phyloP scores from a whole-genome alignment of 2,797 vertebrate genomes.

The Coregonus ussuriensis region DNA sequence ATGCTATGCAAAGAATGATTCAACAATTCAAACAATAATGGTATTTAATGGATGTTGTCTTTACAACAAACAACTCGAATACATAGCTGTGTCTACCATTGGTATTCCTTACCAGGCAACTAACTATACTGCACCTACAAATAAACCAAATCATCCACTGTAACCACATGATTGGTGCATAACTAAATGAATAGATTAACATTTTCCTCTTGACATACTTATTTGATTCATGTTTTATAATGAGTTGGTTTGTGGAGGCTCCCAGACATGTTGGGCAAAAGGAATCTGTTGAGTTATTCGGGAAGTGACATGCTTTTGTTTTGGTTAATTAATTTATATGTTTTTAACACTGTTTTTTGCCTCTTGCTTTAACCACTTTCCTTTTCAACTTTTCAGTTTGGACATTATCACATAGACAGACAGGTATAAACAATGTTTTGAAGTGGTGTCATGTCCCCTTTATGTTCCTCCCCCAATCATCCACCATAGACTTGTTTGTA shows the following conservation, averaged over 20 bases:
- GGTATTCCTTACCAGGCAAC: background rate
- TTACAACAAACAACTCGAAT: background rate
- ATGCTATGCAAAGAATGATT: background rate
- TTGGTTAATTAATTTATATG: background rate
- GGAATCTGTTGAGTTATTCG: background rate
- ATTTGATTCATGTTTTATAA: background rate
- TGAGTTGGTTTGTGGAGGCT: background rate
- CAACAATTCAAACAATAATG: background rate
- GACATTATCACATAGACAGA: constrained; percentile 66
- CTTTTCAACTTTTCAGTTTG: constrained; percentile 63
- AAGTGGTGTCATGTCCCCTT: constrained; percentile 24
- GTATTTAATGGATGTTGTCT: background rate
- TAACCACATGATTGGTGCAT: background rate
- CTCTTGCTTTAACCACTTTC: constrained; percentile 51
- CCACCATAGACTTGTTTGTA: constrained; percentile 5
- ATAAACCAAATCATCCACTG: background rate
- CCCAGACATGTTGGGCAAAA: background rate
- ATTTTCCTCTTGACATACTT: background rate
- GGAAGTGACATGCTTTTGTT: background rate
- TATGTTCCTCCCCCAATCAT: constrained; percentile 16
- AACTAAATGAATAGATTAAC: background rate
- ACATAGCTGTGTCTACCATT: background rate
- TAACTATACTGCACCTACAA: background rate
- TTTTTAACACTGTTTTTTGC: constrained; percentile 7
- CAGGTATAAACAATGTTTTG: constrained; percentile 47